These are phyloP conservation scores for Trichosurus vulpecula DNA, from an alignment of 2,797 vertebrate genomes.

Conservation along the genomic window DNA sequence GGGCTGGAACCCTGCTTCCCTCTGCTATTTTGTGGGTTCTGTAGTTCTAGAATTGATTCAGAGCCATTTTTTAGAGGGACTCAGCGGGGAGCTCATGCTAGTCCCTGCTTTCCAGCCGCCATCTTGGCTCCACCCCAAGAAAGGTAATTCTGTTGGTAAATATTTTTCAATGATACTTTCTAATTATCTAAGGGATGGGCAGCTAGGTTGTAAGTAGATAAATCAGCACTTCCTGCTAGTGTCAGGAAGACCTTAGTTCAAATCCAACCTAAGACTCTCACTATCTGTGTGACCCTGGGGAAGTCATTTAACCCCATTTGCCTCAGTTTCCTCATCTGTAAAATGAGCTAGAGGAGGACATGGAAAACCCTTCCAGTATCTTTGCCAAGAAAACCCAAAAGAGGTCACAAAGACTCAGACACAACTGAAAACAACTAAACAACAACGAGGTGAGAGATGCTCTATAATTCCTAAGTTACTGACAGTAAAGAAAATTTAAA, in stretches of 20 bases:
- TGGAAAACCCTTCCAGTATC: not conserved
- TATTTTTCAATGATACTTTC: not conserved
- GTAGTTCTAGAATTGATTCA: too few relatives aligned
- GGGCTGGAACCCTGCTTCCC: too few relatives aligned
- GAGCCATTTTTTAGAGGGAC: too few relatives aligned
- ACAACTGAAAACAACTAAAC: not conserved
- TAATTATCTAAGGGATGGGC: not conserved
- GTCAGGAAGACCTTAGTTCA: not conserved
- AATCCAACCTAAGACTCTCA: not conserved
- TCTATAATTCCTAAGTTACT: not conserved
- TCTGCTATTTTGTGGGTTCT: too few relatives aligned
- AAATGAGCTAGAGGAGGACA: not conserved
- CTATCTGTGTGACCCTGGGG: not conserved
- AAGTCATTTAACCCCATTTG: not conserved
- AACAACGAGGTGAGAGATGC: not conserved
- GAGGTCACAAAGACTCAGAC: not conserved
- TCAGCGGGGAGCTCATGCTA: too few relatives aligned
- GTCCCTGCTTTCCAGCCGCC: too few relatives aligned
- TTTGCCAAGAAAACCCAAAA: not conserved
- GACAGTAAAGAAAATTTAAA: slow-evolving; percentile 1
- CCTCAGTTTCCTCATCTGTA: not conserved
- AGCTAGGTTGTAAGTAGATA: not conserved
- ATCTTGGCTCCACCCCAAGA: too few relatives aligned
- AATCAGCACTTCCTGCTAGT: too few relatives aligned
- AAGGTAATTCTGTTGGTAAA: not conserved